Base-by-base conservation (phyloP, 2,797 vertebrate species). In the Molossus molossus region DNA sequence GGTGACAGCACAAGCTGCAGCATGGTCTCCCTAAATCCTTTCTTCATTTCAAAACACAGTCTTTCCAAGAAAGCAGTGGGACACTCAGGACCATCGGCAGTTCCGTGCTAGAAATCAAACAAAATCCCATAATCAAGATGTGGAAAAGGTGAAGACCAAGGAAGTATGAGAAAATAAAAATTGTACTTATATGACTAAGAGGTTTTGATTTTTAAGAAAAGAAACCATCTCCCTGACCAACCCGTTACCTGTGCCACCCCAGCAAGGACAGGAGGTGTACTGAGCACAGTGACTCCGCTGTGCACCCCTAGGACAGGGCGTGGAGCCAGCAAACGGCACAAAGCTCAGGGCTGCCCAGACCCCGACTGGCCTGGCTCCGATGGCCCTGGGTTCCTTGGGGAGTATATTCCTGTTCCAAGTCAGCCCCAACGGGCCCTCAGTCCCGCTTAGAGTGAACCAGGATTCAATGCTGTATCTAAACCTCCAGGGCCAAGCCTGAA, bases 31-130 rank as follows among this genome's bases (percentile, higher is more conserved):
- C 99, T 99, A 98, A 99, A 99, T 77, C 99, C 99, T 97, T 99
- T 99, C 97, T 99, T 99, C 99, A 99, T 99, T 98, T 99, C 99
- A 82, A 99, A 99, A 92, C 99, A 99, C 7, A 99, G 97, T 33
- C 99, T 99, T 98, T 99, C 99, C 98, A 99, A 97, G 97, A 99
- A 99, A 92, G 99, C 99, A 3, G 99, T 99, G 7, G 99, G 99
- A 80, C 99, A 99, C 94, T 99, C 99, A 0, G 99, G 99, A 83
- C 99, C 99, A 97, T 99, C 99, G 58, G 98, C 98, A 97, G 99
- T 99, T 98, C 99, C 99, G 90, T 99, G 99, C 99, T 99, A 94
- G 87, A 97, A 97, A 4, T 72, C 67, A 97, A 97, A 94, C 9
- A 86, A 94, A 96, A 93, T 3, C 37, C 1, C 27, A 88, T 27